Percentiles rank a stretch among this genome's conserved stretches.
phyloP scores from a whole-genome alignment of 2,888 invertebrate genomes.

The Tuta absoluta region DNA sequence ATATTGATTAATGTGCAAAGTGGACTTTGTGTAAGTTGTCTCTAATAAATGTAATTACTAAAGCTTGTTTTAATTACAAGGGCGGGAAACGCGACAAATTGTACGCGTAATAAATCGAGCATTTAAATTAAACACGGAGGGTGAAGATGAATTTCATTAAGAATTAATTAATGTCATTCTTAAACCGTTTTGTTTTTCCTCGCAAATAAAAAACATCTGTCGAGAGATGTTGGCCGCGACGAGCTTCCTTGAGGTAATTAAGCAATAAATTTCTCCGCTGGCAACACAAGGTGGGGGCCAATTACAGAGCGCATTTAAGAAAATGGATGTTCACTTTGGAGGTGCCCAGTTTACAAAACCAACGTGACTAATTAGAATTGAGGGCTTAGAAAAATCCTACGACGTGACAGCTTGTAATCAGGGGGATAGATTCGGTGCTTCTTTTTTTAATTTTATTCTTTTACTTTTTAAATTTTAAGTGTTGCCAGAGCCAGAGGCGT shows the following conservation, averaged over 20 bases:
- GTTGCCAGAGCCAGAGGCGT: conserved; percentile 52
- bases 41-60: conserved; percentile 74
- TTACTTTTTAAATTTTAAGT: conserved; percentile 52
- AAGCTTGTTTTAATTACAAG: conserved; percentile 64
- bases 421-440: conserved; percentile 71
- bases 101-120: conserved; percentile 78
- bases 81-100: conserved; percentile 72
- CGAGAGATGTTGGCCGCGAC: conserved; percentile 63
- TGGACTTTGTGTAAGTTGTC: conserved; percentile 57
- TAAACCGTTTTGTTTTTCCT: conserved; percentile 79
- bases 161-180: conserved; percentile 82
- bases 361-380: conserved; percentile 76
- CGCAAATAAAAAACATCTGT: conserved; percentile 80
- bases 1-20: conserved; percentile 41
- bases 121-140: conserved; percentile 78
- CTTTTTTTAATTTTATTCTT: conserved; percentile 56
- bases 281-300: conserved; percentile 78
- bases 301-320: conserved; percentile 74
- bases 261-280: conserved; percentile 81
- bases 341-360: conserved; percentile 47
- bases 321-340: conserved; percentile 72
- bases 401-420: conserved; percentile 80
- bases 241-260: conserved; percentile 81
- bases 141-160: conserved; percentile 82
- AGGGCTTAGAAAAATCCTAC: conserved; percentile 78